Percentiles rank a stretch among this genome's conserved stretches.
phyloP scores from a whole-genome alignment of 1,140 invertebrate species.

The Stegodyphus mimosarum region DNA sequence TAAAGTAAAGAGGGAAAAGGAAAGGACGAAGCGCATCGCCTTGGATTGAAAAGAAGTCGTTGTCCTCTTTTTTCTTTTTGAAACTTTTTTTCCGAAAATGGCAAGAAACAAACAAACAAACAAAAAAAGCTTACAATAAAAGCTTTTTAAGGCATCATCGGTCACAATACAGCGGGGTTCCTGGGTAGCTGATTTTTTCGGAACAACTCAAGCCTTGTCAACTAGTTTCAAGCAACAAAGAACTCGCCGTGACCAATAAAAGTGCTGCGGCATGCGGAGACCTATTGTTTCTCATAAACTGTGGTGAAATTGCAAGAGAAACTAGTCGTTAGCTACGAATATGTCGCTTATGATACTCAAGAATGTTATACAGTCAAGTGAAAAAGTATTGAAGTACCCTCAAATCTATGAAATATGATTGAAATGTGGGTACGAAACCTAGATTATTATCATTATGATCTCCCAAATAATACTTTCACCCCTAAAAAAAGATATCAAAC shows the following conservation, averaged over 20 bases:
- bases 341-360: neutral
- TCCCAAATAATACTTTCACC: too few species aligned
- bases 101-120: conserved; percentile 4
- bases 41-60: neutral
- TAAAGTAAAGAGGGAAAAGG: too few species aligned
- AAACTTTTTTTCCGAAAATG: conserved; percentile 13
- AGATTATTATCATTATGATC: too few species aligned
- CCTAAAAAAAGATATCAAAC: too few species aligned
- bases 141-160: conserved; percentile 16
- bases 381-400: conserved; percentile 4
- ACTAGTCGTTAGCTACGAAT: neutral
- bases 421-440: neutral
- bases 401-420: neutral
- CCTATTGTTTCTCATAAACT: conserved; percentile 15
- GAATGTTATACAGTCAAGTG: neutral
- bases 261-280: neutral
- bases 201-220: neutral
- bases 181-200: neutral
- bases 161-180: conserved; percentile 21
- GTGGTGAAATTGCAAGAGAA: conserved; percentile 1
- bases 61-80: conserved; percentile 3
- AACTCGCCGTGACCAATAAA: conserved; percentile 17
- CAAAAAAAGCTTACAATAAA: conserved; percentile 21
- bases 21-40: too few species aligned
- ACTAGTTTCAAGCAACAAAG: conserved; percentile 5